Evolutionary conservation across 2,113 vertebrate species (phyloP).

Genomic region (Pygathrix nemaeus): DNA sequence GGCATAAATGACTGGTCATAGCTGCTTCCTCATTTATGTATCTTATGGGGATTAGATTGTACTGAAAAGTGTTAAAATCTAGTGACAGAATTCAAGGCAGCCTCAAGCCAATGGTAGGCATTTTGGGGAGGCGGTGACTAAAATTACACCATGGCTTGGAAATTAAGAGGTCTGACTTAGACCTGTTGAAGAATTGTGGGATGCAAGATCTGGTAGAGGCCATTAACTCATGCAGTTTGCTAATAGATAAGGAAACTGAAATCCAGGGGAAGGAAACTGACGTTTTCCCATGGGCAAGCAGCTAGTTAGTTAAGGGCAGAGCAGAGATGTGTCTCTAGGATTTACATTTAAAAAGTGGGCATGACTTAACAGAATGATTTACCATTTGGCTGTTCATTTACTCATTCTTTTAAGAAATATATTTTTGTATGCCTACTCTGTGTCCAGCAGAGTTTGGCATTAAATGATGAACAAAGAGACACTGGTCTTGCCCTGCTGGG

Average conservation of each 20-base stretch:
- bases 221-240: background rate
- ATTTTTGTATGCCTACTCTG: background rate
- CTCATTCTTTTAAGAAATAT: background rate
- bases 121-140: background rate
- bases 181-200: background rate
- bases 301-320: background rate
- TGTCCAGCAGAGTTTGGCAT: background rate
- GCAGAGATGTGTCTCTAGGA: background rate
- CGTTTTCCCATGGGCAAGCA: background rate
- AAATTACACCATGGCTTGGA: background rate
- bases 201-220: background rate
- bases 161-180: background rate
- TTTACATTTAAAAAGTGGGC: background rate
- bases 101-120: background rate
- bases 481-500: background rate
- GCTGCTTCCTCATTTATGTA: background rate
- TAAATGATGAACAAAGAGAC: background rate
- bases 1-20: background rate
- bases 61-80: background rate
- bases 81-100: background rate
- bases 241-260: background rate
- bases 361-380: background rate
- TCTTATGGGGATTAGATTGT: background rate
- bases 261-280: background rate
- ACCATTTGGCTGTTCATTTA: background rate